These are phyloP conservation scores for Polietes domitor DNA, from an alignment of 2,888 invertebrate species.

Conservation along the genomic window DNA sequence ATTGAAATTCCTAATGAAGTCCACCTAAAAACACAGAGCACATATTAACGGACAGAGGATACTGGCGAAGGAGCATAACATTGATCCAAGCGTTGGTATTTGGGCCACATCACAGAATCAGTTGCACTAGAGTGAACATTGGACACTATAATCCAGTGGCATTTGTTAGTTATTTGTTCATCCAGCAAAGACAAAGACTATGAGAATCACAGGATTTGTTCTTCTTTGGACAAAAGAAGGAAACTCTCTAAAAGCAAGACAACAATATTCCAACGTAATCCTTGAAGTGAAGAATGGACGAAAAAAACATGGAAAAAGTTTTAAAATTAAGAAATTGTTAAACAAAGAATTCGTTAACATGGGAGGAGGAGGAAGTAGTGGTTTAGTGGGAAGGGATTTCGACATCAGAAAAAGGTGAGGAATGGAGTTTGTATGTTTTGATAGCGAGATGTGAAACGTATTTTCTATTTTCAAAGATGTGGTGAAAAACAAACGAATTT, in stretches of 20 bases:
- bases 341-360: no score
- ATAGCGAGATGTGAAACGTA: no score
- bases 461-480: no score
- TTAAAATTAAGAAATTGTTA: no score
- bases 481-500: no score
- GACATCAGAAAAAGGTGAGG: no score
- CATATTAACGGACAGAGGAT: not conserved
- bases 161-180: not conserved
- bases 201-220: no score
- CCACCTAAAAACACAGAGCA: not conserved
- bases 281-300: not conserved
- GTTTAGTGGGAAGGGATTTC: no score
- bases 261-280: not conserved
- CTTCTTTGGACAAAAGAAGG: not conserved
- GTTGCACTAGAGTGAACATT: not conserved
- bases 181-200: no score
- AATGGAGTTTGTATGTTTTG: no score
- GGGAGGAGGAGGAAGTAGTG: no score
- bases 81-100: not conserved
- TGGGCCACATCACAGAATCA: not conserved
- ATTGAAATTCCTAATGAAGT: constrained; percentile 54
- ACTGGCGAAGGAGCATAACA: not conserved
- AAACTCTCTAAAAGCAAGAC: not conserved
- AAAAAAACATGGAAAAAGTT: not conserved
- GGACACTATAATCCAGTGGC: not conserved